Percentiles rank a stretch among this genome's conserved stretches.
Conservation (phyloP, 92 coral and sea anemone genomes). For the Heliopora coerulea region DNA sequence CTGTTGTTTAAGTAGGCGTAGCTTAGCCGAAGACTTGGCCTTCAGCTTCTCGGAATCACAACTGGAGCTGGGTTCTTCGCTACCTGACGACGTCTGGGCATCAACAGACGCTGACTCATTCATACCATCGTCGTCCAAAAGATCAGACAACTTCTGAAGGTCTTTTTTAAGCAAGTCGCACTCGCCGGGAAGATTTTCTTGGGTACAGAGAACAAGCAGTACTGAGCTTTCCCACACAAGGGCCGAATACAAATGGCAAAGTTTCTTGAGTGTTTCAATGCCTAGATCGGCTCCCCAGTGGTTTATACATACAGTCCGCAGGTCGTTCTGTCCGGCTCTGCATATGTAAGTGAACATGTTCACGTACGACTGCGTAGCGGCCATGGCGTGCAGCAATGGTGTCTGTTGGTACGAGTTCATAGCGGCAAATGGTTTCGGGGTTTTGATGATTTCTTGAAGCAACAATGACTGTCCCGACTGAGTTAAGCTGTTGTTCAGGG, state of each 20-base stretch:
- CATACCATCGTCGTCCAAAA: slow-evolving; percentile 44
- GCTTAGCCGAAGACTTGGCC: slow-evolving; percentile 64
- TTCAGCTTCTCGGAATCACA: slow-evolving; percentile 50
- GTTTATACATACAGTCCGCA: slow-evolving; percentile 80
- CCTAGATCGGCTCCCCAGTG: slow-evolving; percentile 96
- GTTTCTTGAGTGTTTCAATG: slow-evolving; percentile 61
- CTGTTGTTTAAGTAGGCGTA: slow-evolving; percentile 79
- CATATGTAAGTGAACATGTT: slow-evolving; percentile 91
- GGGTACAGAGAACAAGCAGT: slow-evolving; percentile 61
- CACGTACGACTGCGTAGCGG: slow-evolving; percentile 89
- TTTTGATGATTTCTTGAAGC: slow-evolving; percentile 73
- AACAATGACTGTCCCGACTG: slow-evolving; percentile 64
- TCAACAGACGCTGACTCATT: slow-evolving; percentile 42
- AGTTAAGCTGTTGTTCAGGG: slow-evolving; percentile 57
- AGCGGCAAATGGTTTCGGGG: slow-evolving; percentile 77
- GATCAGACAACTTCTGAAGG: slow-evolving; percentile 46
- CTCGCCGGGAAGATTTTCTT: slow-evolving; percentile 49
- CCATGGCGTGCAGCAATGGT: slow-evolving; percentile 77
- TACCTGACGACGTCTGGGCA: neutral
- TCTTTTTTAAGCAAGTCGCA: slow-evolving; percentile 55
- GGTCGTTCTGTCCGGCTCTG: slow-evolving; percentile 84
- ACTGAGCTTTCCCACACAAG: slow-evolving; percentile 95
- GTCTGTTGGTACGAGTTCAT: slow-evolving; percentile 82
- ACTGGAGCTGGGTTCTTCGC: slow-evolving; percentile 12
- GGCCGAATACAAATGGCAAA: slow-evolving; percentile 77